Percentiles rank a stretch among this genome's conserved stretches.
These are phyloP conservation scores for Hecatera dysodea DNA, from an alignment of 2,888 invertebrate genomes.

Conservation along the genomic window DNA sequence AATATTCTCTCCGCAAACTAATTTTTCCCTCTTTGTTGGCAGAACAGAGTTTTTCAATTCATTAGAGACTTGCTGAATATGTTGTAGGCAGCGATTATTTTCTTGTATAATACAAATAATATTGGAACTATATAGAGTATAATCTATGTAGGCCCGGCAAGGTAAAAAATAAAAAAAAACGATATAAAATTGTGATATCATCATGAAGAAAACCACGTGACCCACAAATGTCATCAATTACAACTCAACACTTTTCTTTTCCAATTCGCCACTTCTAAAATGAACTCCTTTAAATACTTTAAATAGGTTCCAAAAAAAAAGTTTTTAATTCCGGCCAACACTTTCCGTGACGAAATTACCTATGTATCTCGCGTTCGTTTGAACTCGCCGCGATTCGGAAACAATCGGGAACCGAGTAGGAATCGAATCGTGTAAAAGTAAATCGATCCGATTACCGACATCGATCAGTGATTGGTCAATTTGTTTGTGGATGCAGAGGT, in stretches of 20 bases:
- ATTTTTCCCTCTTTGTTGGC: too few species aligned
- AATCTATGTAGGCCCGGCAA: too few species aligned
- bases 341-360: constrained; percentile 81
- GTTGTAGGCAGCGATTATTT: too few species aligned
- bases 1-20: too few species aligned
- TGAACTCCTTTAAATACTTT: constrained; percentile 63
- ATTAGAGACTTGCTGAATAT: too few species aligned
- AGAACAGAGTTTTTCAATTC: too few species aligned
- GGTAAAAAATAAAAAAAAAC: background rate
- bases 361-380: constrained; percentile 74
- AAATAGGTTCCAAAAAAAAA: constrained; percentile 67
- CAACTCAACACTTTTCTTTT: constrained; percentile 17
- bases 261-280: constrained; percentile 40
- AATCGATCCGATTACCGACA: constrained; percentile 82
- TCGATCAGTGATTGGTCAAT: constrained; percentile 80
- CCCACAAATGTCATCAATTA: constrained; percentile 20
- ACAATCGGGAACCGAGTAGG: constrained; percentile 81
- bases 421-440: constrained; percentile 80
- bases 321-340: constrained; percentile 71
- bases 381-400: constrained; percentile 77
- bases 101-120: too few species aligned
- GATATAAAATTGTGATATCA: background rate
- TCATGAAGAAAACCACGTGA: background rate
- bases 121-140: too few species aligned
- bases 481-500: constrained; percentile 62